Evolutionary conservation across 2,888 invertebrate species (phyloP).

Genomic region (Orchesella flavescens): DNA sequence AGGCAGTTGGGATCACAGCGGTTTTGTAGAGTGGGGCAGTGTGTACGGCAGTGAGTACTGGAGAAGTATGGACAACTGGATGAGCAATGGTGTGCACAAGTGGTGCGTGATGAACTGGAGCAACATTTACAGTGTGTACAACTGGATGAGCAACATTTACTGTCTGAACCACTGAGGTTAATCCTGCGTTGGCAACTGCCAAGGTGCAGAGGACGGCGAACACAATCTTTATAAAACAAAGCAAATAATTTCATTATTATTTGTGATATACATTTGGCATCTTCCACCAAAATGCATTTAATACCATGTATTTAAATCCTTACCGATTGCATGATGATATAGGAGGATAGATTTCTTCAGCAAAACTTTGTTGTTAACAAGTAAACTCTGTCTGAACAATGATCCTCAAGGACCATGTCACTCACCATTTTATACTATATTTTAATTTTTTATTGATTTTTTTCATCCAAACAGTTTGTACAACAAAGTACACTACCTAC

Average conservation of each 20-base stretch:
- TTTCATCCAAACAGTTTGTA: no score
- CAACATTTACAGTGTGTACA: constrained; percentile 15
- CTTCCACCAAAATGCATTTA: no score
- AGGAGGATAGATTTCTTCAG: neutral
- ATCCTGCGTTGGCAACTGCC: constrained; percentile 50
- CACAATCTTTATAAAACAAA: constrained; percentile 31
- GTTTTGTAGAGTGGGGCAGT: constrained; percentile 16
- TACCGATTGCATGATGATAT: constrained; percentile 57
- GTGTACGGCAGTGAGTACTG: constrained; percentile 36
- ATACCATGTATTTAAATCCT: neutral
- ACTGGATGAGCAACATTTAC: constrained; percentile 11
- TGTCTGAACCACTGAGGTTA: constrained; percentile 24
- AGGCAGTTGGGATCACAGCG: constrained; percentile 20
- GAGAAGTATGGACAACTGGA: neutral
- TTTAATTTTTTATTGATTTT: no score
- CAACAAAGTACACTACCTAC: no score
- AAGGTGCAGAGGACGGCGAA: constrained; percentile 46
- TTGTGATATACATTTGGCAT: no score
- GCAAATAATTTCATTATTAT: no score
- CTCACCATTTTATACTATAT: no score
- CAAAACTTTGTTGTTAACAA: neutral
- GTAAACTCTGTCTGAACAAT: no score
- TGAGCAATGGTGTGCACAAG: no score
- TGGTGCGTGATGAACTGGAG: neutral
- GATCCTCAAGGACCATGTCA: no score